These are phyloP conservation scores for Orientallactaga sibirica DNA, from an alignment of 2,797 vertebrate species.

Conservation along the genomic window DNA sequence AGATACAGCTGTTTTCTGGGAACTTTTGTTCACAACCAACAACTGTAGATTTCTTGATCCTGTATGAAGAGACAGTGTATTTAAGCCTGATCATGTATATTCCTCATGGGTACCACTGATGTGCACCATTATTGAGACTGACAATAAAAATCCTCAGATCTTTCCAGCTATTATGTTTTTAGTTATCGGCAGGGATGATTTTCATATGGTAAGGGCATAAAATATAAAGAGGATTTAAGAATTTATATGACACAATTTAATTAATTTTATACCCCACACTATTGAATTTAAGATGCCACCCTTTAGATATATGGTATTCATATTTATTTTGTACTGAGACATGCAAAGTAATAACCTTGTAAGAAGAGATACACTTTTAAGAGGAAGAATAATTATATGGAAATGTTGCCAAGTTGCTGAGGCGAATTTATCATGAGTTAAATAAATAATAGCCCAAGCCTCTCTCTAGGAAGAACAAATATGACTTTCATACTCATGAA, in stretches of 20 bases:
- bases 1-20: too few species aligned
- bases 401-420: slow-evolving; percentile 64
- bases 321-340: slow-evolving; percentile 69
- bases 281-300: slow-evolving; percentile 68
- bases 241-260: slow-evolving; percentile 67
- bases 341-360: slow-evolving; percentile 72
- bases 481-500: slow-evolving; percentile 9
- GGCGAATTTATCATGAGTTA: slow-evolving; percentile 59
- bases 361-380: slow-evolving; percentile 55
- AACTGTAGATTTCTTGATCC: neutral
- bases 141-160: neutral
- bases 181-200: slow-evolving; percentile 58
- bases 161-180: slow-evolving; percentile 41
- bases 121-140: neutral
- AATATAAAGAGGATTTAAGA: slow-evolving; percentile 61
- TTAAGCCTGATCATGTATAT: neutral
- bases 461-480: slow-evolving; percentile 74
- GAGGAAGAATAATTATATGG: slow-evolving; percentile 65
- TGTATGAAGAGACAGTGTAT: neutral
- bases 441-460: slow-evolving; percentile 63
- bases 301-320: slow-evolving; percentile 55
- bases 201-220: slow-evolving; percentile 48
- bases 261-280: slow-evolving; percentile 62
- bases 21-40: neutral
- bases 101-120: neutral